Evolutionary conservation across 2,113 vertebrate genomes (phyloP).

Genomic region (Neodontobutis hainanensis): DNA sequence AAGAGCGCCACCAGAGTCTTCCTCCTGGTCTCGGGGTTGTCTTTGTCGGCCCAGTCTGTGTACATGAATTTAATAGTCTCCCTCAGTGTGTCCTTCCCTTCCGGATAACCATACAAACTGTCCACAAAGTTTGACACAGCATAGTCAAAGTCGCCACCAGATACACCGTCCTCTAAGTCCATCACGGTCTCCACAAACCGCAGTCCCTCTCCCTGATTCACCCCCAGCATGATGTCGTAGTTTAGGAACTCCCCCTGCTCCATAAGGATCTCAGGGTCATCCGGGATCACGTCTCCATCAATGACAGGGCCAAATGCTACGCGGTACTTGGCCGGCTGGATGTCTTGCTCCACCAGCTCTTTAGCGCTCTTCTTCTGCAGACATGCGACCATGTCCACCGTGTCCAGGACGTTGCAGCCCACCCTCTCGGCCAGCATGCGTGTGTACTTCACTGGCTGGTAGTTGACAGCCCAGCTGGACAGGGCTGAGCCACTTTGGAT

Average conservation of each 20-base stretch:
- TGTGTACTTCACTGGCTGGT: constrained; percentile 97
- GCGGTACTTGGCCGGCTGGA: constrained; percentile 94
- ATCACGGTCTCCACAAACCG: constrained; percentile 97
- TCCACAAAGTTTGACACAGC: constrained; percentile 98
- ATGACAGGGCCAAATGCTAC: constrained; percentile 98
- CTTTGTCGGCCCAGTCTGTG: constrained; percentile 97
- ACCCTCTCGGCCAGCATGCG: constrained; percentile 96
- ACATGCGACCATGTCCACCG: constrained; percentile 95
- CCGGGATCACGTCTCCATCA: constrained; percentile 95
- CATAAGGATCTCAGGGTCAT: constrained; percentile 98
- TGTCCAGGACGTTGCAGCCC: constrained; percentile 96
- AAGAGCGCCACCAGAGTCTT: constrained; percentile 98
- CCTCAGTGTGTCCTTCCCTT: constrained; percentile 95
- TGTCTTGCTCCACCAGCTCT: constrained; percentile 97
- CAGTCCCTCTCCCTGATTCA: constrained; percentile 97
- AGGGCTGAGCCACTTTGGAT: constrained; percentile 96
- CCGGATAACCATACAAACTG: constrained; percentile 95
- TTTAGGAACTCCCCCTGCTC: constrained; percentile 99
- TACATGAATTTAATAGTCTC: constrained; percentile 99
- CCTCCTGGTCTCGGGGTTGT: constrained; percentile 95
- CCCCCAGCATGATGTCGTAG: constrained; percentile 98
- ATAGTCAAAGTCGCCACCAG: constrained; percentile 96
- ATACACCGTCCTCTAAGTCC: constrained; percentile 95
- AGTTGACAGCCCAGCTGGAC: constrained; percentile 99
- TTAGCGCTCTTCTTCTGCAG: constrained; percentile 93